Evolutionary conservation across 2,113 vertebrate genomes (phyloP).

Genomic region (Neofelis nebulosa): DNA sequence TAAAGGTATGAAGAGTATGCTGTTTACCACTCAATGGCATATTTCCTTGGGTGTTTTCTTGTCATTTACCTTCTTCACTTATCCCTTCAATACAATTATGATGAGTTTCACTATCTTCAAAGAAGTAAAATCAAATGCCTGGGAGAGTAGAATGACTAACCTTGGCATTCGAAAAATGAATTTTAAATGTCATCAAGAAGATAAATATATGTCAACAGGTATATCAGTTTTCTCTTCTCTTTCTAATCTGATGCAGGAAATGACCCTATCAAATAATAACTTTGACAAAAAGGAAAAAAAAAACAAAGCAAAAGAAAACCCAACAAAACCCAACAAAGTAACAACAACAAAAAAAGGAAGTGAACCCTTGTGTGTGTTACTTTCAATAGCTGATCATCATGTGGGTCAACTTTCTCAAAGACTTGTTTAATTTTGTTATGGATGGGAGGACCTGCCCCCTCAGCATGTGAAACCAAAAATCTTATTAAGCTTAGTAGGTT

Average conservation of each 20-base stretch:
- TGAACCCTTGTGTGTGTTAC: not conserved
- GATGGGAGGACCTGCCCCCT: not conserved
- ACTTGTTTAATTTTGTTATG: not conserved
- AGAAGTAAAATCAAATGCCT: not conserved
- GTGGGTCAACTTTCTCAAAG: not conserved
- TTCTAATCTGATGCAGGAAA: not conserved
- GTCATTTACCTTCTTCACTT: not conserved
- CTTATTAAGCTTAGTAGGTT: not conserved
- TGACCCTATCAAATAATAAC: not conserved
- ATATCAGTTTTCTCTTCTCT: not conserved
- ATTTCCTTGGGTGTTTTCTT: not conserved
- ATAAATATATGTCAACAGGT: not conserved
- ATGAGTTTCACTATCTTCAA: not conserved
- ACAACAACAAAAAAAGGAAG: not conserved
- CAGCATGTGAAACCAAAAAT: not conserved
- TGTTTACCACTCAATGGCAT: not conserved
- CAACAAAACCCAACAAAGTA: not conserved
- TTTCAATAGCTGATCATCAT: not conserved
- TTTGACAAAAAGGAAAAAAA: not conserved
- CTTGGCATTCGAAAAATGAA: not conserved
- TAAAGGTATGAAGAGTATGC: not conserved
- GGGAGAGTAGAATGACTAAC: not conserved
- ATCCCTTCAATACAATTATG: not conserved
- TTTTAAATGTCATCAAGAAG: not conserved
- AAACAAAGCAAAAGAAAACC: not conserved